These are phyloP conservation scores for Apus apus DNA, from an alignment of 2,113 vertebrate species.

Conservation along the genomic window DNA sequence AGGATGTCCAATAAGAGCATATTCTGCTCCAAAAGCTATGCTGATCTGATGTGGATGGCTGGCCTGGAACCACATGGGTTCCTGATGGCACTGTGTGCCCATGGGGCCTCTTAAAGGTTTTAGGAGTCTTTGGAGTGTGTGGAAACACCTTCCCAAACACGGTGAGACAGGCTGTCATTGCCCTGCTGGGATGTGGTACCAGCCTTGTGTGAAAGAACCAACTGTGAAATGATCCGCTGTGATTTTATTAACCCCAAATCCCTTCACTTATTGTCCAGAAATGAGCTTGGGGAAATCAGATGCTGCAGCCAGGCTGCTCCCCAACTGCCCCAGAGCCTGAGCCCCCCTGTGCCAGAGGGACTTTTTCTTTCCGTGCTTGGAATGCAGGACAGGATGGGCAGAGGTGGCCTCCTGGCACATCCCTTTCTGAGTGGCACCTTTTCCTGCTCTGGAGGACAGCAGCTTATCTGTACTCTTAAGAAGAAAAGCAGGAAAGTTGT, in stretches of 20 bases:
- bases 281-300: neutral
- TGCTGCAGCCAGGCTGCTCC: neutral
- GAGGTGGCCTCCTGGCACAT: neutral
- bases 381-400: neutral
- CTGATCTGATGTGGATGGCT: neutral
- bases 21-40: neutral
- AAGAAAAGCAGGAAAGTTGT: neutral
- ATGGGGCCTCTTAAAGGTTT: neutral
- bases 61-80: neutral
- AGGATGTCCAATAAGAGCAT: neutral
- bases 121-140: neutral
- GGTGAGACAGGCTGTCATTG: neutral
- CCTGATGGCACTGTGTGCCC: neutral
- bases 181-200: too few relatives aligned
- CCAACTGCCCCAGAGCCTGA: neutral
- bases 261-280: neutral
- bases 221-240: neutral
- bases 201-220: neutral
- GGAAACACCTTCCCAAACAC: neutral
- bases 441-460: neutral
- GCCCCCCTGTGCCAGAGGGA: neutral
- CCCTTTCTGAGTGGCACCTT: neutral
- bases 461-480: neutral
- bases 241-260: neutral
- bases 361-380: neutral